These are phyloP conservation scores for Podarcis cretensis DNA, from an alignment of 2,113 vertebrate genomes.

Conservation along the genomic window DNA sequence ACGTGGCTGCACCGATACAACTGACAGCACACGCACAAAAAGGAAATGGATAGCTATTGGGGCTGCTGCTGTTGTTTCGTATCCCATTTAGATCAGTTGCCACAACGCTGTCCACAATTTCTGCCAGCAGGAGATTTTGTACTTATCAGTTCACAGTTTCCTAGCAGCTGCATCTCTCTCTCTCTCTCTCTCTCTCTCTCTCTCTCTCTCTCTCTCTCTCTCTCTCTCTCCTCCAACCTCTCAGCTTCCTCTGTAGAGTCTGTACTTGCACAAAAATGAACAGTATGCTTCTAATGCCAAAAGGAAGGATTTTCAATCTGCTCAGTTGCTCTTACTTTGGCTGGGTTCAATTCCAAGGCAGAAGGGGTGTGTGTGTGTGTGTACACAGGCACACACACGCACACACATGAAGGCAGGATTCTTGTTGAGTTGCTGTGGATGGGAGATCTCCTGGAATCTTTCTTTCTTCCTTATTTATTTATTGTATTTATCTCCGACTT, in stretches of 20 bases:
- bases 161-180: conserved; percentile 12
- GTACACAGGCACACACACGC: too few species aligned
- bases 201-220: not conserved
- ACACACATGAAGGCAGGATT: not conserved
- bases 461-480: too few species aligned
- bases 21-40: not conserved
- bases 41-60: not conserved
- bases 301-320: not conserved
- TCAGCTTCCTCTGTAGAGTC: not conserved
- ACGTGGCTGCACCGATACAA: not conserved
- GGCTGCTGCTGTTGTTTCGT: not conserved
- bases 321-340: not conserved
- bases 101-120: conserved; percentile 6
- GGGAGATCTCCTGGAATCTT: not conserved
- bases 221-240: not conserved
- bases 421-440: not conserved
- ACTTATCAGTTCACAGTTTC: not conserved
- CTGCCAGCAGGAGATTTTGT: conserved; percentile 22
- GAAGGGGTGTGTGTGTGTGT: too few species aligned
- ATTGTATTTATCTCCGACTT: too few species aligned
- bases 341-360: not conserved
- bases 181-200: not conserved
- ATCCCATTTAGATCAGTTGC: conserved; percentile 3
- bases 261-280: not conserved
- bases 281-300: not conserved